Evolutionary conservation across 2,888 invertebrate genomes (phyloP).

Genomic region (Crossocerus cetratus): DNA sequence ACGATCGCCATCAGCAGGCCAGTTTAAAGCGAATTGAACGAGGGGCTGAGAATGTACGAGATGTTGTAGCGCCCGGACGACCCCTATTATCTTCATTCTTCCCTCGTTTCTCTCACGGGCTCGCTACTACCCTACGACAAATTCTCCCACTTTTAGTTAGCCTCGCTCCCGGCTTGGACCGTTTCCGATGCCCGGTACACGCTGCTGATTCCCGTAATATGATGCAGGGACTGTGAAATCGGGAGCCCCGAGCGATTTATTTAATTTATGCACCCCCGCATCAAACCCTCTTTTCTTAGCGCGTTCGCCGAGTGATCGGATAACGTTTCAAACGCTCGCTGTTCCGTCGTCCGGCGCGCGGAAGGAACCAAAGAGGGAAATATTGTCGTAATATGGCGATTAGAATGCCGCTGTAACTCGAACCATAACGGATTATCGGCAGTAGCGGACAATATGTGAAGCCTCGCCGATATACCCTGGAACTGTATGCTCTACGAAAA

Average conservation of each 20-base stretch:
- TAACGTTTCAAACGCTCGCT: not conserved
- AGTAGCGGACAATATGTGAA: not conserved
- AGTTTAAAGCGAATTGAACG: constrained; percentile 33
- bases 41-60: constrained; percentile 3
- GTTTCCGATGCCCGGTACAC: not conserved
- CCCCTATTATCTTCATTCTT: not conserved
- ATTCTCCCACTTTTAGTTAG: constrained; percentile 21
- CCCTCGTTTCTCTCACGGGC: constrained; percentile 9
- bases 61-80: not conserved
- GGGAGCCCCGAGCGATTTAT: not conserved
- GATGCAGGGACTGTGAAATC: not conserved
- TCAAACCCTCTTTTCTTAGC: not conserved
- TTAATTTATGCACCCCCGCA: not conserved
- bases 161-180: not conserved
- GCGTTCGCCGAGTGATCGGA: not conserved
- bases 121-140: constrained; percentile 3
- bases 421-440: too few relatives aligned
- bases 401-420: too few relatives aligned
- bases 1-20: not conserved
- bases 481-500: too few relatives aligned
- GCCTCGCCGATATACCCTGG: too few relatives aligned
- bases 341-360: not conserved
- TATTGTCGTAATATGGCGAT: too few relatives aligned
- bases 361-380: not conserved
- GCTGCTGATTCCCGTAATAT: not conserved